Evolutionary conservation across 2,113 vertebrate species (phyloP).

Genomic region (Mobula hypostoma): DNA sequence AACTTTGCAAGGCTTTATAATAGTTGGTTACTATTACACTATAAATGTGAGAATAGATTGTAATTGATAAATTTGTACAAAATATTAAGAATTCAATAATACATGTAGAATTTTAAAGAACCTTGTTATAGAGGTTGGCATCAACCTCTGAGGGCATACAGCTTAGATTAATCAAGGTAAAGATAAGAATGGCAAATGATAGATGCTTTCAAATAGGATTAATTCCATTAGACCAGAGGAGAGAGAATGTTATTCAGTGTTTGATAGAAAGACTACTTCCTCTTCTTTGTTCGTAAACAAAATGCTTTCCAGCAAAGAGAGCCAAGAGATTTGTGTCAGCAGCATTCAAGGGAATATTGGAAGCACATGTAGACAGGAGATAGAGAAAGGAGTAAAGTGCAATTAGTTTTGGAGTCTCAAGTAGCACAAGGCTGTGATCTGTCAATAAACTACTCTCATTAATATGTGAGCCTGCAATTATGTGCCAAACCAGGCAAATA

Average conservation of each 20-base stretch:
- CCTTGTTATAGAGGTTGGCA: background rate
- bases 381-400: background rate
- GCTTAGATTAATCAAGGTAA: background rate
- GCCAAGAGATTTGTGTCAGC: background rate
- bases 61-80: background rate
- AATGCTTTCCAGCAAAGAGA: background rate
- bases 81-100: background rate
- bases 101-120: background rate
- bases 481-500: too few species aligned
- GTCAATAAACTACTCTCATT: background rate
- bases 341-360: background rate
- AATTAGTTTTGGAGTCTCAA: background rate
- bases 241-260: too few species aligned
- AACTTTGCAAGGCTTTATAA: too few species aligned
- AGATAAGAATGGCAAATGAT: background rate
- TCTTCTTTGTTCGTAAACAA: background rate
- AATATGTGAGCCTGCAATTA: too few species aligned
- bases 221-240: background rate
- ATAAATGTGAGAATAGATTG: too few species aligned
- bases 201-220: background rate
- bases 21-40: too few species aligned
- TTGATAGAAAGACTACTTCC: background rate
- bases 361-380: background rate
- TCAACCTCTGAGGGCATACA: background rate
- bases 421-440: background rate